A percentile compares a stretch with the other conserved stretches of the same genome.
These are phyloP conservation scores for Cyaniris semiargus DNA, from an alignment of 2,888 invertebrate species.

Conservation along the genomic window DNA sequence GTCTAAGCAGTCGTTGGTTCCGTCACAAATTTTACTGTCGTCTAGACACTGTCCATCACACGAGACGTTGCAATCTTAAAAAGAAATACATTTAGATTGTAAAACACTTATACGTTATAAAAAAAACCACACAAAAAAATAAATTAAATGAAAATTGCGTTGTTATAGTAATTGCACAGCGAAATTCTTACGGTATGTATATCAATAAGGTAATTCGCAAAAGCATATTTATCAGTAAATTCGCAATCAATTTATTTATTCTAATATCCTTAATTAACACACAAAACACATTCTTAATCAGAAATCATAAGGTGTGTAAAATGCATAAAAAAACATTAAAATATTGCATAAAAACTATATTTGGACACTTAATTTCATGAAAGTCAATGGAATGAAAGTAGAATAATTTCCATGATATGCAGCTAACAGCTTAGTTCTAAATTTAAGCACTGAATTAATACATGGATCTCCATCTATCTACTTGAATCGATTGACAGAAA, in stretches of 20 bases:
- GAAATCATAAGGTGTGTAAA: not conserved
- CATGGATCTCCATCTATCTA: constrained; percentile 12
- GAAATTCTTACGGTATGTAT: too few relatives aligned
- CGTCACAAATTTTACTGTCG: constrained; percentile 81
- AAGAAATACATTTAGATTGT: constrained; percentile 53
- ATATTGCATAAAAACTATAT: not conserved
- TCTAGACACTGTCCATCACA: constrained; percentile 83
- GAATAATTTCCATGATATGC: not conserved
- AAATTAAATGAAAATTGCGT: not conserved
- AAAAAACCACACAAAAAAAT: not conserved
- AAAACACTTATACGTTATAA: constrained; percentile 26
- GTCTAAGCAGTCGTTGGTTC: constrained; percentile 80
- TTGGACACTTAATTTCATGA: not conserved
- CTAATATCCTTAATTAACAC: not conserved
- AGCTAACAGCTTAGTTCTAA: not conserved
- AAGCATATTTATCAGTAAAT: not conserved
- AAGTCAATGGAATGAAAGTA: not conserved
- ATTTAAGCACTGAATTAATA: constrained; percentile 15
- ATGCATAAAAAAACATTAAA: not conserved
- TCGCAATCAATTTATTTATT: constrained; percentile 1
- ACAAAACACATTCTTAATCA: not conserved
- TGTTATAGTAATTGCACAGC: not conserved
- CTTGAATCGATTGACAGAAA: constrained; percentile 19
- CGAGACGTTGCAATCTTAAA: constrained; percentile 60
- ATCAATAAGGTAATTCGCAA: constrained; percentile 2